Base-by-base conservation (phyloP, 1,140 invertebrate species). In the Asbolus verrucosus region DNA sequence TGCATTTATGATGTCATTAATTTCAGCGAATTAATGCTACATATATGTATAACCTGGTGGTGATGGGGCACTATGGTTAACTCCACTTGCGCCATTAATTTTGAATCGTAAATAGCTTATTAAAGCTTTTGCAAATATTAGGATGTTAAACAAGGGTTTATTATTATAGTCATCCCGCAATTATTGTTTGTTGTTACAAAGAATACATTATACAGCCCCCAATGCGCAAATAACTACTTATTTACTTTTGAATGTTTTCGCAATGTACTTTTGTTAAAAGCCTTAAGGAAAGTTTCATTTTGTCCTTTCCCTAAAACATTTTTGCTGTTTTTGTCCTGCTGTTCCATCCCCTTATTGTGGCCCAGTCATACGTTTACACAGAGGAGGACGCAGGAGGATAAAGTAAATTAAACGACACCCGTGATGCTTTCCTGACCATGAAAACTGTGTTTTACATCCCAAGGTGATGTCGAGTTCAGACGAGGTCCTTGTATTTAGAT, bases 351-450 rank as follows among this genome's bases (percentile, higher is more conserved):
- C 5, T 36, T 36, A 36, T 36, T 36, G 11, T 36, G 33, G n/a
- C n/a, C n/a, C n/a, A n/a, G n/a, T n/a, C n/a, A n/a, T n/a, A n/a
- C n/a, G n/a, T n/a, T n/a, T n/a, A n/a, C n/a, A n/a, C n/a, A n/a
- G n/a, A n/a, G n/a, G 6, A 36, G 33, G 11, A 11, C 9, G 18
- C 19, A 50, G 9, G 19, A 50, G 43, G 43, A 24, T 50, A 50
- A 19, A 50, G 16, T 50, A 24, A 24, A 50, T 21, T 21, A 50
- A 18, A 50, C 9, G 43, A 18, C 15, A 50, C 16, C 19, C 43
- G 43, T 21, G 43, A 50, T 13, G 43, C 6, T 21, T 18, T 18
- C 18, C 43, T 50, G 43, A 24, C 43, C 43, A 21, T 41, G 43
- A 18, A 21, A 13, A 50, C 19, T 9, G 15, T 19, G 13, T 21